phyloP scores from a whole-genome alignment of 2,797 vertebrate genomes.

The Malurus splendens region DNA sequence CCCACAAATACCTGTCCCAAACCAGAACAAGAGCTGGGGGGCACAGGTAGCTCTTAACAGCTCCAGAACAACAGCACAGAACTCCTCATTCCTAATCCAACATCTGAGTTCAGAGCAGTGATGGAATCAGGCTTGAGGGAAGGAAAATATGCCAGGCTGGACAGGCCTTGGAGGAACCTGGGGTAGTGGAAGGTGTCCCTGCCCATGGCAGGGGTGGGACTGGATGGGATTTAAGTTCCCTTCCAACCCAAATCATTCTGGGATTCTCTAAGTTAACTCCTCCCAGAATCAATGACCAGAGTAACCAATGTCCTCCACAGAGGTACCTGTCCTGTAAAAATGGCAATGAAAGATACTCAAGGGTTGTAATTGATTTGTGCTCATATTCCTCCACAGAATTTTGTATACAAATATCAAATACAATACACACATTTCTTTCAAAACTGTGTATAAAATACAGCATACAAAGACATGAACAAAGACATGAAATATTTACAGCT shows the following conservation, averaged over 20 bases:
- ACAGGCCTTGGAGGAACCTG: background rate
- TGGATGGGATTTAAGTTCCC: background rate
- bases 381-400: background rate
- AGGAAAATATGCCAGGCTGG: background rate
- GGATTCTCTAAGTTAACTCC: background rate
- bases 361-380: background rate
- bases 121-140: background rate
- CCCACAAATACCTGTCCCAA: background rate
- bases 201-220: background rate
- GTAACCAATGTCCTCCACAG: background rate
- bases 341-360: background rate
- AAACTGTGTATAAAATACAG: background rate
- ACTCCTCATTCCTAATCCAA: background rate
- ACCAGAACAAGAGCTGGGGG: background rate
- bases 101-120: background rate
- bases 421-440: background rate
- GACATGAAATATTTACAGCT: background rate
- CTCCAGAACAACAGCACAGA: background rate
- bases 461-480: background rate
- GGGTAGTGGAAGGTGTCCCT: background rate
- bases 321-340: background rate
- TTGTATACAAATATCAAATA: background rate
- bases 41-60: background rate
- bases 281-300: background rate
- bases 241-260: background rate